Evolutionary conservation across 2,797 vertebrate genomes (phyloP).

Genomic region (Cichlasoma orientale): DNA sequence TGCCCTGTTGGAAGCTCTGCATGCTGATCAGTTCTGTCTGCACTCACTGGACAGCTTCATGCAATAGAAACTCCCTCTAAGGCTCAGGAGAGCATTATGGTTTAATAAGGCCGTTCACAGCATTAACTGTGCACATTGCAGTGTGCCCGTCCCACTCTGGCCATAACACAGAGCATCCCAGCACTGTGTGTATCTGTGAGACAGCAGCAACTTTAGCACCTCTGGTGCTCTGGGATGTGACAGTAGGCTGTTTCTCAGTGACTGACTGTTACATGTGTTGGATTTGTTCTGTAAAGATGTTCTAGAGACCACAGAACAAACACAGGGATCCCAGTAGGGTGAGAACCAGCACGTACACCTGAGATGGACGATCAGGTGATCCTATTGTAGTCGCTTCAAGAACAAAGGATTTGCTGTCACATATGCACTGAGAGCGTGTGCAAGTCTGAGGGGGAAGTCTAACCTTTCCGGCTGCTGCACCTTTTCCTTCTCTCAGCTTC

Average conservation of each 20-base stretch:
- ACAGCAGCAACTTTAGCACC: too few relatives aligned
- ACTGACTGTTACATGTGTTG: background rate
- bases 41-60: background rate
- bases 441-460: background rate
- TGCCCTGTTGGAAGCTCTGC: background rate
- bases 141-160: background rate
- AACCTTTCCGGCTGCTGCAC: background rate
- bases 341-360: background rate
- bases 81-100: background rate
- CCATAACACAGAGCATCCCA: too few relatives aligned
- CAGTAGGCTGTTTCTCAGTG: background rate
- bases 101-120: background rate
- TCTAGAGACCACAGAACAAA: background rate
- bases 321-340: background rate
- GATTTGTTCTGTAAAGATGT: background rate
- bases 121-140: background rate
- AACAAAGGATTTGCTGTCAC: background rate
- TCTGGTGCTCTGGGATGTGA: too few relatives aligned
- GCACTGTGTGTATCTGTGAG: too few relatives aligned
- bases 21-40: too few relatives aligned
- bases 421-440: background rate
- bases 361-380: accelerated
- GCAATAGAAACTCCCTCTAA: too few relatives aligned
- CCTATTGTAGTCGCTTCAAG: background rate
- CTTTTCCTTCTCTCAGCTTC: background rate